Evolutionary conservation across 1,140 invertebrate genomes (phyloP).

Genomic region (Gerris buenoi): DNA sequence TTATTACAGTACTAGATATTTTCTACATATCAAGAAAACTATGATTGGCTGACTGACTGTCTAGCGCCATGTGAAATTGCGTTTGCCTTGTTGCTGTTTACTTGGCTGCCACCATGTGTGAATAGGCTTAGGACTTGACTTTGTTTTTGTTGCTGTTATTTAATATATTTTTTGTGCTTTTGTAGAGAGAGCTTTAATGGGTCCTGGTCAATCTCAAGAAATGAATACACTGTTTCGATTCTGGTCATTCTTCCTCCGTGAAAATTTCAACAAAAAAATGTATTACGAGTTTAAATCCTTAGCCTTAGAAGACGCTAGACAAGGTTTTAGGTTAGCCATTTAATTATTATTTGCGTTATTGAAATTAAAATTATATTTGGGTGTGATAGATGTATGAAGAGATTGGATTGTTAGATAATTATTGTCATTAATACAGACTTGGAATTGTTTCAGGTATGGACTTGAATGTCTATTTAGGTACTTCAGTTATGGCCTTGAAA

Average conservation of each 20-base stretch:
- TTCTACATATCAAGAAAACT: too few relatives aligned
- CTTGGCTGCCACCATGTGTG: too few relatives aligned
- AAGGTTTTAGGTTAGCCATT: slow-evolving; percentile 62
- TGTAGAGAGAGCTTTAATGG: slow-evolving; percentile 74
- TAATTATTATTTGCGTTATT: too few relatives aligned
- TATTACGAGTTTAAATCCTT: slow-evolving; percentile 86
- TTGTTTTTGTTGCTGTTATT: too few relatives aligned
- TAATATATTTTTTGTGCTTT: slow-evolving; percentile 17
- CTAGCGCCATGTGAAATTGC: too few relatives aligned
- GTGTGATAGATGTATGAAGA: too few relatives aligned
- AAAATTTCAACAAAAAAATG: slow-evolving; percentile 97
- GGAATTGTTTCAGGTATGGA: slow-evolving; percentile 55
- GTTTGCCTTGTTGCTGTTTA: too few relatives aligned
- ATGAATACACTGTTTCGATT: slow-evolving; percentile 97
- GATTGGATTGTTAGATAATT: too few relatives aligned
- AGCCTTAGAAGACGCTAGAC: slow-evolving; percentile 80
- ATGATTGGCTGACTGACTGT: too few relatives aligned
- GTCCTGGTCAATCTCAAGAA: slow-evolving; percentile 83
- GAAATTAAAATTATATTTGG: too few relatives aligned
- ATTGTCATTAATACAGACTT: too few relatives aligned
- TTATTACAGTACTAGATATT: background rate
- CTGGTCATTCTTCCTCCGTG: slow-evolving; percentile 97
- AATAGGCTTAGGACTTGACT: too few relatives aligned
- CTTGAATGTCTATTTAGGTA: slow-evolving; percentile 97
- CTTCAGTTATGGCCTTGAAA: slow-evolving; percentile 94